phyloP scores from a whole-genome alignment of 1,140 invertebrate genomes.

The Acromyrmex echinatior region DNA sequence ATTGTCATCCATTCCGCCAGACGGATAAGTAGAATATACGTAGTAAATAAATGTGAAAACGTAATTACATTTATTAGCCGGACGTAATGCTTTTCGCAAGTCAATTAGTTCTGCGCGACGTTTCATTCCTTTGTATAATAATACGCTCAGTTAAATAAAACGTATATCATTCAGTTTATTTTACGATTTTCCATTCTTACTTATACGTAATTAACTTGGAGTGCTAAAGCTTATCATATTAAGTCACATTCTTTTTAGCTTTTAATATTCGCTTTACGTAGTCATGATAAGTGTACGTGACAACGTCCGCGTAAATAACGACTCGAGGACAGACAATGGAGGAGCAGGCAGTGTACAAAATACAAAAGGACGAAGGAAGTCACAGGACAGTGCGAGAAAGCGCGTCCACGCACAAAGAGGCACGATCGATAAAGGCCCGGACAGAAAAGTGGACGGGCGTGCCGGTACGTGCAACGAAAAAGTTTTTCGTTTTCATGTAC shows the following conservation, averaged over 20 bases:
- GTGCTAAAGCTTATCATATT: not conserved
- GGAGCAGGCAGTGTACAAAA: not conserved
- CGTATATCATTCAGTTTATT: not conserved
- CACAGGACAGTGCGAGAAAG: constrained; percentile 20
- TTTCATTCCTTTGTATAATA: not conserved
- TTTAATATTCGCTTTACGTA: not conserved
- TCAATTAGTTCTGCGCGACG: constrained; percentile 38
- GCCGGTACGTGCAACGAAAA: constrained; percentile 21
- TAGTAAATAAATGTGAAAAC: constrained; percentile 34
- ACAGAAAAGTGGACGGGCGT: constrained; percentile 33
- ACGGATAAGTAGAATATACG: constrained; percentile 7
- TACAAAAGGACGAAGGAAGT: constrained; percentile 25
- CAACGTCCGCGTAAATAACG: constrained; percentile 7
- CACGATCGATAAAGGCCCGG: constrained; percentile 62
- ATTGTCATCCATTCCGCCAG: constrained; percentile 31
- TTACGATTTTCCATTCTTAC: not conserved
- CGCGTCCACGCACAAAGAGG: constrained; percentile 47
- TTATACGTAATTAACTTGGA: not conserved
- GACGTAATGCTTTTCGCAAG: constrained; percentile 3
- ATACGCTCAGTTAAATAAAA: not conserved
- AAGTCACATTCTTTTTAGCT: not conserved
- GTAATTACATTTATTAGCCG: constrained; percentile 10
- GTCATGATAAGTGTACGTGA: not conserved
- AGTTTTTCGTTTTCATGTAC: constrained; percentile 69
- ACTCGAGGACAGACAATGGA: constrained; percentile 25